Base-by-base conservation (phyloP, 2,113 vertebrate species). In the Redunca redunca region DNA sequence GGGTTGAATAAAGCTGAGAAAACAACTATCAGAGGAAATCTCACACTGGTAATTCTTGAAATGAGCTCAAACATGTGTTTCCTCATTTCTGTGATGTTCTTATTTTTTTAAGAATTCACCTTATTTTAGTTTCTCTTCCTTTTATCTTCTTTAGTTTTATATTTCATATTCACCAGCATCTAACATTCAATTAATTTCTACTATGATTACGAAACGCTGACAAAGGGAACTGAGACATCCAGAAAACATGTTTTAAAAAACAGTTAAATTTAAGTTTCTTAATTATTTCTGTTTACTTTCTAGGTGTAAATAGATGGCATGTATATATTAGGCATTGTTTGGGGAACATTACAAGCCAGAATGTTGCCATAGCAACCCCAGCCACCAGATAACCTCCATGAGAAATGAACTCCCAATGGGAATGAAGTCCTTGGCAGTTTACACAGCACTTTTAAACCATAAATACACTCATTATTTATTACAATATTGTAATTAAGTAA, bases 351-450 rank as follows among this genome's bases (percentile, higher is more conserved):
- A n/a, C 23, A 92, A 97, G 30, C 46, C 84, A 96, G 81, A 64
- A 55, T 5, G 94, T 98, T 97, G 81, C 82, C 94, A 97, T 96
- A 94, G 97, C 96, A 97, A 98, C 97, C 83, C 57, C 81, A 94
- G 48, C 55, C 60, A 86, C 84, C 16, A 28, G 71, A 95, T 95
- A 98, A 91, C 62, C 91, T 97, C 91, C 78, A 80, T 78, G 53
- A 97, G 82, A 97, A 98, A 96, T 93, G 60, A 97, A 97, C 96
- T 98, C 85, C 96, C 96, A 78, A 28, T 40, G 48, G 88, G 2
- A 50, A 26, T 86, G 50, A 91, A 91, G 67, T 94, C 78, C 55
- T 95, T 97, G 60, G 82, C 96, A 95, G 81, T 95, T 86, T 94
- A 91, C 33, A 82, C 26, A 86, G 85, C 16, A 95, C 36, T 94